These are phyloP conservation scores for Hepsetus odoe DNA, from an alignment of 2,113 vertebrate genomes.

Conservation along the genomic window DNA sequence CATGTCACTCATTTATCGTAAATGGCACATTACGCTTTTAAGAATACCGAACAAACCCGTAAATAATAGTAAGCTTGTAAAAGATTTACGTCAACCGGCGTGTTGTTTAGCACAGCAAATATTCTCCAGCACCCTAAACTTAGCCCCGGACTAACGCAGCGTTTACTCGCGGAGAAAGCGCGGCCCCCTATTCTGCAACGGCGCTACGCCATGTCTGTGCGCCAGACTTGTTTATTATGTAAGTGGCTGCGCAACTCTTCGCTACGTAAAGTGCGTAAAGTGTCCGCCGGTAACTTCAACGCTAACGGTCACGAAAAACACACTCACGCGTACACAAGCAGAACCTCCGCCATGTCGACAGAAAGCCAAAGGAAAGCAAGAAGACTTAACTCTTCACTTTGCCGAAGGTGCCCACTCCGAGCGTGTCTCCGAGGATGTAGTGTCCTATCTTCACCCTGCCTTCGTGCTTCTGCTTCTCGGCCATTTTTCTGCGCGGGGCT, in stretches of 20 bases:
- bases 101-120: background rate
- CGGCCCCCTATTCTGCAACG: constrained; percentile 34
- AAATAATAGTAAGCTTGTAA: background rate
- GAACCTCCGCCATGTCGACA: constrained; percentile 11
- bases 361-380: constrained; percentile 44
- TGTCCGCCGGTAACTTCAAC: constrained; percentile 63
- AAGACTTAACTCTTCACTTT: constrained; percentile 98
- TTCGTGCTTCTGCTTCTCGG: constrained; percentile 95
- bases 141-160: background rate
- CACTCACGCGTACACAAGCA: constrained; percentile 39
- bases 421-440: constrained; percentile 94
- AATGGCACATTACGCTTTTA: background rate
- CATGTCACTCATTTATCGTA: background rate
- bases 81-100: background rate
- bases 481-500: constrained; percentile 82
- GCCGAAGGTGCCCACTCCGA: constrained; percentile 96
- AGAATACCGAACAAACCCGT: background rate
- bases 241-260: background rate
- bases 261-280: constrained; percentile 61
- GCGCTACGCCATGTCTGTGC: constrained; percentile 23
- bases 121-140: background rate
- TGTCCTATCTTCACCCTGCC: constrained; percentile 95
- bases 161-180: background rate
- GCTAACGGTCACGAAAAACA: constrained; percentile 31
- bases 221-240: background rate